Conservation (phyloP, 2,797 vertebrate genomes). For the Hafferia zeledoni region DNA sequence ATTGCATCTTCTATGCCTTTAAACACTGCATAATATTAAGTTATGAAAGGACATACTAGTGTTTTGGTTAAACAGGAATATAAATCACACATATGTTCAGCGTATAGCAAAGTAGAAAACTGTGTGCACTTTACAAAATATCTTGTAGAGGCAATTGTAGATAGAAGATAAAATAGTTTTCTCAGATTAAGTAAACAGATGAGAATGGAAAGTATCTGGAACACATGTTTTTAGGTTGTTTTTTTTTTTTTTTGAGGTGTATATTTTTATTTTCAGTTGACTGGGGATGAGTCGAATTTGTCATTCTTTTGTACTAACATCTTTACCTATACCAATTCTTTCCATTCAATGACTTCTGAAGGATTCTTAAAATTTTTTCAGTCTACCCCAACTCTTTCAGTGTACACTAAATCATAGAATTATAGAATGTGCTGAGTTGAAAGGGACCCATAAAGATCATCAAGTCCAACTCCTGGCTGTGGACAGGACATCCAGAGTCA, state of each 20-base stretch:
- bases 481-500: neutral
- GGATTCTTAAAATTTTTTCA: neutral
- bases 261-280: neutral
- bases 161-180: neutral
- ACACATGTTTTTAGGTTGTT: neutral
- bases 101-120: neutral
- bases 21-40: neutral
- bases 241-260: too few species aligned
- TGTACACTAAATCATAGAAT: neutral
- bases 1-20: neutral
- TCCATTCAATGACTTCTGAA: neutral
- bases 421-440: neutral
- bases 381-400: neutral
- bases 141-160: neutral
- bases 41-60: neutral
- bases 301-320: neutral
- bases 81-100: neutral
- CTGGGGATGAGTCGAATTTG: neutral
- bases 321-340: neutral
- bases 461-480: neutral
- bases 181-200: neutral
- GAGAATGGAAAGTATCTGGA: neutral
- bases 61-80: neutral
- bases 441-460: neutral
- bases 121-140: neutral